Evolutionary conservation across 2,888 invertebrate species (phyloP), one percentile per base, ranked within the genome.

Genomic region (Drosophila yooni): DNA sequence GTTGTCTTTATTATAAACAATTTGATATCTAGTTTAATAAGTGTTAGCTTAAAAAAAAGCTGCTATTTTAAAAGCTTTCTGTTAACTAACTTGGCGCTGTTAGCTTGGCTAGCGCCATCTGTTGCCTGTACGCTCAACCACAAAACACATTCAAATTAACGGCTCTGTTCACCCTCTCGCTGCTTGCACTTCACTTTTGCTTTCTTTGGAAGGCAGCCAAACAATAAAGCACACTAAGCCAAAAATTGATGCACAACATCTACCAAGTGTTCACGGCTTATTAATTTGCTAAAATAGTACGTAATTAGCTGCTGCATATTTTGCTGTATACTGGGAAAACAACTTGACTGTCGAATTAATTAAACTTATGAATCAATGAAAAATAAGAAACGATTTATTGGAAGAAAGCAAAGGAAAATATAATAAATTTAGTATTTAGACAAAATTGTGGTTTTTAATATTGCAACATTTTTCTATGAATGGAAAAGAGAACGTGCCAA

Each of bases 191-290:
- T 38, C 5, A 13, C 27, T 56, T 65, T 65, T 48, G 57, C 71
- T 71, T 73, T 71, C 60, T 43, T 33, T 71, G 31, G 0, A 57
- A 38, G 46, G 21, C 43, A 38, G 15, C 38, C 8, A 13, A 36
- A 34, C 43, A 33, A 38, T 11, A 48, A 46, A 50, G 6, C 27
- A 53, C 18, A 51, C 40, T 33, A 48, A 33, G 21, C 33, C 21
- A 13, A 27, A 60, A 61, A 36, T 54, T 56, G 46, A 60, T 60
- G 59, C 34, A 59, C 38, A 40, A 38, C 69, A 53, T 58, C 13
- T 40, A 40, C 3, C n/a, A n/a, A 27, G 8, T 50, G 31, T 54
- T 71, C 53, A 81, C 52, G 82, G 66, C 62, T 68, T 74, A 79
- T 74, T 77, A 74, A 77, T 56, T 64, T 74, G 18, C 13, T 48